Base-by-base conservation (phyloP, 2,113 vertebrate genomes). In the Tetrax tetrax region DNA sequence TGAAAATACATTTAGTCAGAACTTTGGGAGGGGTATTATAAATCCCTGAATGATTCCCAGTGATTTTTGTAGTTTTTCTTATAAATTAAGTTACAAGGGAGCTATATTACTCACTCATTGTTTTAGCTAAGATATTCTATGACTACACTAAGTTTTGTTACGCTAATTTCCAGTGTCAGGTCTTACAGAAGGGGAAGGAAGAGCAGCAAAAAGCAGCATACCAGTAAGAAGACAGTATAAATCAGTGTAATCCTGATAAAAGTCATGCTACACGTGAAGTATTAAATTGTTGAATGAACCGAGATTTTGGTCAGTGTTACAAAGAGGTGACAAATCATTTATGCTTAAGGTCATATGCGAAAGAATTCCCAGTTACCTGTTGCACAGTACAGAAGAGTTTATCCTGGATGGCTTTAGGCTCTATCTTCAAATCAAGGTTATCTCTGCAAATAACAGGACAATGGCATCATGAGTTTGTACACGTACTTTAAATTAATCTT, bases 351-450 rank as follows among this genome's bases (percentile, higher is more conserved):
- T 43, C 3, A 3, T 7, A 37, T 8, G 66, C 14, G 53, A 54
- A 65, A 48, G 12, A 72, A 71, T 72, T 95, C 16, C 41, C 65
- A 87, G 8, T 98, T 98, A 98, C 98, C 98, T 98, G 95, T 11
- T 95, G 94, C 33, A 60, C 41, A 64, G 95, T 83, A 97, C 64
- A 95, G n/a, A 60, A 87, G 15, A 48, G 16, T 91, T 96, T 92
- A 50, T 96, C 94, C 20, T 83, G 63, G 53, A 25, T 9, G 21
- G 77, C 38, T 81, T 93, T 82, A 59, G 65, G 47, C 2, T 97
- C 95, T 12, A 1, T 45, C 92, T 96, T 97, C 68, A 75, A 68
- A 90, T 89, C 87, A 74, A 94, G 16, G 2, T n/a, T 78, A 65
- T 87, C 89, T 79, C 97, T 97, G 33, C 47, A 95, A 94, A 66